Evolutionary conservation across 2,888 invertebrate genomes (phyloP), one percentile per base, ranked within the genome.

Genomic region (Lasius fuliginosus): DNA sequence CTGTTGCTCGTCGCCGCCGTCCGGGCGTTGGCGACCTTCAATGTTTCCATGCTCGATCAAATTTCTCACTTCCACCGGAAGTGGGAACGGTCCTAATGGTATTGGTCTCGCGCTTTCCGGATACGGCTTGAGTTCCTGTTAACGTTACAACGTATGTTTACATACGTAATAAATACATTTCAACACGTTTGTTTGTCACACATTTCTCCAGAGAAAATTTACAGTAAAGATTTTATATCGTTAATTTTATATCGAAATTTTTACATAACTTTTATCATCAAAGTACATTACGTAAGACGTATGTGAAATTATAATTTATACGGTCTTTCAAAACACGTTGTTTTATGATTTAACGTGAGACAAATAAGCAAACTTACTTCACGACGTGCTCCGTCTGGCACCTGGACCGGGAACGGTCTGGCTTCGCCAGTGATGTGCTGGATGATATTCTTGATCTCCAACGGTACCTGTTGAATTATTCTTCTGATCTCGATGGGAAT

Each of bases 391-490:
- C 93, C 94, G 9, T 94, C 94, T 5, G 93, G 90, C 58, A 93
- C 91, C 40, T 88, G 90, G 2, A 89, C 88, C 40, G 93, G 91
- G 76, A 91, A 90, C 11, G 91, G 85, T 87, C 91, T 91, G 0
- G 91, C 85, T 53, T 93, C 94, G 1, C 92, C 92, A 23, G 93
- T 93, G 75, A 94, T 93, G 58, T 93, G 93, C 65, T 94, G 94
- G 71, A 95, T 94, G 76, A 95, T 93, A 83, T 94, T 94, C 71
- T 93, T 94, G 27, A 94, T 93, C 46, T 94, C 93, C 46, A 93
- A 75, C 15, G 94, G 95, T 42, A 95, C 93, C 73, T 94, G 94
- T 60, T 94, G 93, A 36, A 94, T 93, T 33, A 94, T 94, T 86
- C 93, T 90, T 58, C 92, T 87, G 42, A 94, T 93, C 81, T 94